phyloP scores from a whole-genome alignment of 2,888 invertebrate species.

The Euphydryas editha region DNA sequence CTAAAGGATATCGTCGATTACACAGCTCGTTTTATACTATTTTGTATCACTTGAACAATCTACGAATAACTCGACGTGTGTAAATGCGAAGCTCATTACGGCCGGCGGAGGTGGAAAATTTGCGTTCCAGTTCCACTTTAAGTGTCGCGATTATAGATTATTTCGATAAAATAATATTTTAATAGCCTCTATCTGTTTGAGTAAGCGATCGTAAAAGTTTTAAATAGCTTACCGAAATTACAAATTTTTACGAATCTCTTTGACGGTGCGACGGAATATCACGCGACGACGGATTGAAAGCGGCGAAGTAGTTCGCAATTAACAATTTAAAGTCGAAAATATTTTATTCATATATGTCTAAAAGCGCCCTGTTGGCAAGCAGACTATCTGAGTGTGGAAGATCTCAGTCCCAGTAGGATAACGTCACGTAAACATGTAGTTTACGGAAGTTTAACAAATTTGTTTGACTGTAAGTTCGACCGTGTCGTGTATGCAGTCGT shows the following conservation, averaged over 20 bases:
- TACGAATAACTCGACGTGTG: background rate
- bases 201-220: constrained; percentile 4
- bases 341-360: too few relatives aligned
- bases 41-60: too few relatives aligned
- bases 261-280: background rate
- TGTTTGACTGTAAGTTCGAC: too few relatives aligned
- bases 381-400: too few relatives aligned
- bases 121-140: background rate
- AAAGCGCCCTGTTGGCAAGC: too few relatives aligned
- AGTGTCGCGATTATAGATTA: background rate
- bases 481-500: too few relatives aligned
- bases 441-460: too few relatives aligned
- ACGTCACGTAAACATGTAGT: too few relatives aligned
- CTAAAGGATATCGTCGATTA: background rate
- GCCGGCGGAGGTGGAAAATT: background rate
- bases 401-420: too few relatives aligned
- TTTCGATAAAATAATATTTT: background rate
- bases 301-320: background rate
- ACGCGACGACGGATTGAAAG: background rate
- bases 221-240: background rate
- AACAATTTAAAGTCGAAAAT: too few relatives aligned
- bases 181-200: background rate
- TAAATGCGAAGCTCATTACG: background rate
- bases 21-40: background rate
- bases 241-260: background rate